Conservation (phyloP, 2,888 invertebrate species). For the Cryptus armator region DNA sequence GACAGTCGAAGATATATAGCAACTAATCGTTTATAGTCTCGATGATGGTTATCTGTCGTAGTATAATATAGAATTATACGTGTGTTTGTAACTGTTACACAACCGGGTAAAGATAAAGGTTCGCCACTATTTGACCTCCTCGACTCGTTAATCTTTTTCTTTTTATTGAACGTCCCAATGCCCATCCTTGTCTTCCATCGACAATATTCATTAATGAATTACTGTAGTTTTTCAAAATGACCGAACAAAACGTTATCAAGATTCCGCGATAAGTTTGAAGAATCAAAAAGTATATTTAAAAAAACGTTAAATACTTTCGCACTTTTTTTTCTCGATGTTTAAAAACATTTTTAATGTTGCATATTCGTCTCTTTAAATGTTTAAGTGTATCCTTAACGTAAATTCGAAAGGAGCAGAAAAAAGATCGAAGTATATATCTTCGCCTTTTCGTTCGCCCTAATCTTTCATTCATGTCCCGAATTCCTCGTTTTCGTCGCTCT, state of each 20-base stretch:
- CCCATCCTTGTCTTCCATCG: not conserved
- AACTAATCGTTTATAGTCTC: conserved; percentile 66
- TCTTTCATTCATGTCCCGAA: not conserved
- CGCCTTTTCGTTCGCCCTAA: not conserved
- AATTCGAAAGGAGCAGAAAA: not conserved
- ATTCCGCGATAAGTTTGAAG: too few species aligned
- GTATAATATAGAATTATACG: conserved; percentile 48
- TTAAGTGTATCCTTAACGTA: too few species aligned
- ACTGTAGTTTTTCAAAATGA: too few species aligned
- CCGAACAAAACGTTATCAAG: too few species aligned
- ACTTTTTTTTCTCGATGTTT: too few species aligned
- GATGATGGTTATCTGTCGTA: conserved; percentile 64
- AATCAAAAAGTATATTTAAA: too few species aligned
- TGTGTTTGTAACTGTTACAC: conserved; percentile 33
- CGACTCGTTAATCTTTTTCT: not conserved
- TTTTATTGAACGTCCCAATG: not conserved
- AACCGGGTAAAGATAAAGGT: conserved; percentile 44
- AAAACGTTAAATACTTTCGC: too few species aligned
- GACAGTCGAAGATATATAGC: conserved; percentile 59
- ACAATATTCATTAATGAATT: not conserved
- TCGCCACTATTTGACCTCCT: conserved; percentile 25
- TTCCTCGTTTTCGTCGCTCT: not conserved
- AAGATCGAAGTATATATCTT: not conserved
- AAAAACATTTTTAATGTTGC: too few species aligned
- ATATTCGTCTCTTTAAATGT: too few species aligned